A percentile compares a stretch with the other conserved stretches of the same genome.
These are phyloP conservation scores for Pterostichus niger DNA, from an alignment of 2,888 invertebrate species.

Conservation along the genomic window DNA sequence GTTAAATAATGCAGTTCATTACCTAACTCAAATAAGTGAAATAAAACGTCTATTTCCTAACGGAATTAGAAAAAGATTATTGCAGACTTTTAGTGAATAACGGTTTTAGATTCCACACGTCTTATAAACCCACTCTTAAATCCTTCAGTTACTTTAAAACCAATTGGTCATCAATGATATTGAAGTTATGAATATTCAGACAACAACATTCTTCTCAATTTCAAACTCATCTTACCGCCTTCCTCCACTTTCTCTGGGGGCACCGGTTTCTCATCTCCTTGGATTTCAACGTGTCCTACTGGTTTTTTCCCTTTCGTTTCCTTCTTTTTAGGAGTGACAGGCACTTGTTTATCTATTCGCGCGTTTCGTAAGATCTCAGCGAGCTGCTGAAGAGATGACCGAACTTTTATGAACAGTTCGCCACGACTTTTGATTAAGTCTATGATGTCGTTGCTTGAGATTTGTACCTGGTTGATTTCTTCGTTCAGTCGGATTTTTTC, in stretches of 20 bases:
- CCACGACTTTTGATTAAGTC: constrained; percentile 69
- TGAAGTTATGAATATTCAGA: too few species aligned
- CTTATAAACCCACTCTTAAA: too few species aligned
- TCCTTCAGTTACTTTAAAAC: too few species aligned
- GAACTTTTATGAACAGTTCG: constrained; percentile 1
- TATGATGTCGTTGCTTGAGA: constrained; percentile 75
- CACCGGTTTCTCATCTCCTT: neutral
- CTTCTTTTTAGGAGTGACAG: neutral
- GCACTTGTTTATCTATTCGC: neutral
- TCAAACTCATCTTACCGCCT: constrained; percentile 41
- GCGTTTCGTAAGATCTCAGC: constrained; percentile 43
- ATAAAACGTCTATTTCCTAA: too few species aligned
- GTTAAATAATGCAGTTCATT: too few species aligned
- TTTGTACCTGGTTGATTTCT: constrained; percentile 76
- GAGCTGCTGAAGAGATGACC: constrained; percentile 40
- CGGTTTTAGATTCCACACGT: too few species aligned
- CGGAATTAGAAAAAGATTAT: too few species aligned
- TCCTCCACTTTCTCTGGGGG: constrained; percentile 2
- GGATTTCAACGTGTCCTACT: too few species aligned
- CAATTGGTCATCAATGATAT: too few species aligned
- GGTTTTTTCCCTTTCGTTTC: neutral
- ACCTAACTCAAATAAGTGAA: too few species aligned
- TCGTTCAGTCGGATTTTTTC: constrained; percentile 78
- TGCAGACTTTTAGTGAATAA: too few species aligned
- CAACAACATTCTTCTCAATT: too few species aligned